Evolutionary conservation across 2,113 vertebrate genomes (phyloP).

Genomic region (Suricata suricatta): DNA sequence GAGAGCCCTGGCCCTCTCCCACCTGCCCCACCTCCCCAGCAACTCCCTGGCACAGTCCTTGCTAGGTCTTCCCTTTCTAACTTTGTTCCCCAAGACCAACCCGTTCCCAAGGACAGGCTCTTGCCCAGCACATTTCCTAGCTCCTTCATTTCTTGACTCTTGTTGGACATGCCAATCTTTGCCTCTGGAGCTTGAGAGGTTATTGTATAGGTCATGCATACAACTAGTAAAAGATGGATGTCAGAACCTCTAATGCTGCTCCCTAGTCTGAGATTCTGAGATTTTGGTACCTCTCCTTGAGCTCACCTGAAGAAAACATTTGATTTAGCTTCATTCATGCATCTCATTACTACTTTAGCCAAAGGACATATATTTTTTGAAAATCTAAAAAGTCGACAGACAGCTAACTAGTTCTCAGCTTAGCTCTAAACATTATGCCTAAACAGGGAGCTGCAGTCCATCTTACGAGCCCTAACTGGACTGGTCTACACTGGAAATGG

Average conservation of each 20-base stretch:
- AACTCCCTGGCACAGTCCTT: background rate
- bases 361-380: background rate
- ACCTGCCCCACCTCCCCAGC: background rate
- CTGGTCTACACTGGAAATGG: background rate
- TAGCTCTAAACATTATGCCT: background rate
- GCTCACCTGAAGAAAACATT: background rate
- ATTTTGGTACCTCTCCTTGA: background rate
- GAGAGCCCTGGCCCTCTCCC: no score
- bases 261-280: background rate
- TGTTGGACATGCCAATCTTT: background rate
- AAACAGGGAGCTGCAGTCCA: background rate
- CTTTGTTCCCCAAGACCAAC: background rate
- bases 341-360: background rate
- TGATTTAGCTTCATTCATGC: conserved; percentile 4
- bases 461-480: background rate
- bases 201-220: background rate
- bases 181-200: background rate
- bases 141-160: background rate
- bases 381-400: background rate
- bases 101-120: background rate
- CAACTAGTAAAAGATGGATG: background rate
- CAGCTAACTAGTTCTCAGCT: background rate
- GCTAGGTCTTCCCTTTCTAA: background rate
- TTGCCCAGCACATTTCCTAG: background rate
- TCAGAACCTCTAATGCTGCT: background rate